Percentiles rank a stretch among this genome's conserved stretches.
These are phyloP conservation scores for Gorsachius magnificus DNA, from an alignment of 2,797 vertebrate species.

Conservation along the genomic window DNA sequence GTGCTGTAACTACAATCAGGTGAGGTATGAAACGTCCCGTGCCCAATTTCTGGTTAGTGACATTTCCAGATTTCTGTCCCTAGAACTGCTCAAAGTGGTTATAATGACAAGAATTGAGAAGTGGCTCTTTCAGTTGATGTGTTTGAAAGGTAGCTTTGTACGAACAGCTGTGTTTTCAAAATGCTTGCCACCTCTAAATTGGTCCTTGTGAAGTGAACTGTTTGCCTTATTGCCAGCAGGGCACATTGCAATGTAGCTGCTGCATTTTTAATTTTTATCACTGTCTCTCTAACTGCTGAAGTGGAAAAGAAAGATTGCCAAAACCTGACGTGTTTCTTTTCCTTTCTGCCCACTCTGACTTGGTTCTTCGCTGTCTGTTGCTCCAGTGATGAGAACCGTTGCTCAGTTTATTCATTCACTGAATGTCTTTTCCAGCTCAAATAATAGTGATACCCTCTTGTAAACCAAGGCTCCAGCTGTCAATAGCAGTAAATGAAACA, in stretches of 20 bases:
- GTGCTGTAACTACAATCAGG: neutral
- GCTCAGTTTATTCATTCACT: conserved; percentile 63
- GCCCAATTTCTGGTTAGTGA: neutral
- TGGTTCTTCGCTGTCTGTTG: conserved; percentile 60
- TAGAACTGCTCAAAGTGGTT: neutral
- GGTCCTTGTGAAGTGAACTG: conserved; percentile 59
- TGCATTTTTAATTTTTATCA: conserved; percentile 62
- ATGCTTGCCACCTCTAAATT: conserved; percentile 69
- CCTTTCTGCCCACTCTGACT: conserved; percentile 69
- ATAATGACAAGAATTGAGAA: conserved; percentile 50
- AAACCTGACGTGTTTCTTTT: conserved; percentile 67
- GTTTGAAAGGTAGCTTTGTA: conserved; percentile 76
- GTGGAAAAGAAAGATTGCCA: conserved; percentile 65
- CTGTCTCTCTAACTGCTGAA: conserved; percentile 67
- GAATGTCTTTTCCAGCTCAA: conserved; percentile 66
- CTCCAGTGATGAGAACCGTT: conserved; percentile 67
- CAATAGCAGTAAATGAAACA: conserved; percentile 56
- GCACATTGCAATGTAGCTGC: conserved; percentile 40
- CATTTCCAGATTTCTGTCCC: conserved; percentile 11
- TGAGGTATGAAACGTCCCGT: neutral
- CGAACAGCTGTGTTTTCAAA: conserved; percentile 70
- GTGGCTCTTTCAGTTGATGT: conserved; percentile 9
- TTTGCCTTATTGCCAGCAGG: conserved; percentile 67
- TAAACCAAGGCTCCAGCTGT: conserved; percentile 59
- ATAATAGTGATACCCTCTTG: conserved; percentile 54